Evolutionary conservation across 2,888 invertebrate species (phyloP).

Genomic region (Cantharis rustica): DNA sequence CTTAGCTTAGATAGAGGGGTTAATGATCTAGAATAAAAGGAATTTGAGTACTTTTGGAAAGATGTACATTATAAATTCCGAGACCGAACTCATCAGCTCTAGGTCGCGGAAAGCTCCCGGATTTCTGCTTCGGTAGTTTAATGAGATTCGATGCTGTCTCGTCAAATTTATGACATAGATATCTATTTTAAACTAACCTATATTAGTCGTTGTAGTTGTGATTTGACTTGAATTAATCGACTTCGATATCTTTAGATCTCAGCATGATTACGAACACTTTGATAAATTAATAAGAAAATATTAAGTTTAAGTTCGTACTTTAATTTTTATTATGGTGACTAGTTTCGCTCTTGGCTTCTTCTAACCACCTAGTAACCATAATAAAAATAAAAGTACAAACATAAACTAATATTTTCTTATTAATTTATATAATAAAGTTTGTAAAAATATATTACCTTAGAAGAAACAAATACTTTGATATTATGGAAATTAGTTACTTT

Average conservation of each 20-base stretch:
- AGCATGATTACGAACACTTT: not conserved
- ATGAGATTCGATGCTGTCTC: conserved; percentile 48
- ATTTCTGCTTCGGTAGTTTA: conserved; percentile 49
- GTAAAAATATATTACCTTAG: too few relatives aligned
- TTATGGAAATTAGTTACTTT: not conserved
- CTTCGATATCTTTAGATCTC: not conserved
- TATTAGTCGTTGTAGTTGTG: conserved; percentile 40
- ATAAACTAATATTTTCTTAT: too few relatives aligned
- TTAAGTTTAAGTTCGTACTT: too few relatives aligned
- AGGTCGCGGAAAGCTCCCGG: conserved; percentile 44
- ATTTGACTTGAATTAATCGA: conserved; percentile 32
- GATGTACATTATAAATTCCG: conserved; percentile 51
- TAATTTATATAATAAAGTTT: too few relatives aligned
- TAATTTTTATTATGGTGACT: too few relatives aligned
- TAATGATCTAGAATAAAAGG: conserved; percentile 40
- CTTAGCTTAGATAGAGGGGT: conserved; percentile 22
- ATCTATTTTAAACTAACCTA: conserved; percentile 40
- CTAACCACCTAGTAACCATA: too few relatives aligned
- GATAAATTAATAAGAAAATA: not conserved
- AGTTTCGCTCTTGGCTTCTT: too few relatives aligned
- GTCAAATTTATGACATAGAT: conserved; percentile 49
- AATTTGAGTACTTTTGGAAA: conserved; percentile 41
- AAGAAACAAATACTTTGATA: not conserved
- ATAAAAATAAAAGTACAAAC: too few relatives aligned
- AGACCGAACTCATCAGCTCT: conserved; percentile 46